phyloP scores from a whole-genome alignment of 2,888 invertebrate genomes.

The Hymenopus coronatus region DNA sequence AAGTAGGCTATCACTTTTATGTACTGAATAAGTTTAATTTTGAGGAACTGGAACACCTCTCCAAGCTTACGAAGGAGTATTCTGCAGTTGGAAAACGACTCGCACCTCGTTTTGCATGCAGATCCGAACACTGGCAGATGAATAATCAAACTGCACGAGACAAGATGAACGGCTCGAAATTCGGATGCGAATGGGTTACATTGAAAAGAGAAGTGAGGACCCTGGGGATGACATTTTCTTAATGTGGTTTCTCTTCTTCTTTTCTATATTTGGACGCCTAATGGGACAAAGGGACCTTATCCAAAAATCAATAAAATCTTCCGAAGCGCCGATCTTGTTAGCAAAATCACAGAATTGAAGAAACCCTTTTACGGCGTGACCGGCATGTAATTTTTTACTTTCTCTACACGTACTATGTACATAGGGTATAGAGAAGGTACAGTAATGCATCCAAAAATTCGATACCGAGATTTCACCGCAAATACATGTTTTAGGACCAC shows the following conservation, averaged over 20 bases:
- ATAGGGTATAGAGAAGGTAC: too few relatives aligned
- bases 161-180: slow-evolving; percentile 19
- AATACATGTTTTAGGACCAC: too few relatives aligned
- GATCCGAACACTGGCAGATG: neutral
- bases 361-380: too few relatives aligned
- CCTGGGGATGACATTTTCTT: neutral
- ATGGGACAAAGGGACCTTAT: neutral
- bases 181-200: slow-evolving; percentile 15
- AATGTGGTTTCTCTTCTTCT: neutral
- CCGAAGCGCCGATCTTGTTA: neutral
- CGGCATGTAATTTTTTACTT: too few relatives aligned
- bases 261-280: neutral
- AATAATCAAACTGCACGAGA: slow-evolving; percentile 4
- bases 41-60: neutral
- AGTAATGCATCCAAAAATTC: too few relatives aligned
- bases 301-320: neutral
- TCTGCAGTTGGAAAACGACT: neutral
- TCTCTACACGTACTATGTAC: too few relatives aligned
- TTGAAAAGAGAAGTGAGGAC: neutral
- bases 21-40: too few relatives aligned
- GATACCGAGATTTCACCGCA: too few relatives aligned
- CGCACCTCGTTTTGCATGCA: slow-evolving; percentile 5
- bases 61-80: neutral
- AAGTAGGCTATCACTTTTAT: too few relatives aligned
- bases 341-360: too few relatives aligned